Evolutionary conservation across 2,888 invertebrate genomes (phyloP), one percentile per base, ranked within the genome.

Genomic region (Polyommatus iphigenia): DNA sequence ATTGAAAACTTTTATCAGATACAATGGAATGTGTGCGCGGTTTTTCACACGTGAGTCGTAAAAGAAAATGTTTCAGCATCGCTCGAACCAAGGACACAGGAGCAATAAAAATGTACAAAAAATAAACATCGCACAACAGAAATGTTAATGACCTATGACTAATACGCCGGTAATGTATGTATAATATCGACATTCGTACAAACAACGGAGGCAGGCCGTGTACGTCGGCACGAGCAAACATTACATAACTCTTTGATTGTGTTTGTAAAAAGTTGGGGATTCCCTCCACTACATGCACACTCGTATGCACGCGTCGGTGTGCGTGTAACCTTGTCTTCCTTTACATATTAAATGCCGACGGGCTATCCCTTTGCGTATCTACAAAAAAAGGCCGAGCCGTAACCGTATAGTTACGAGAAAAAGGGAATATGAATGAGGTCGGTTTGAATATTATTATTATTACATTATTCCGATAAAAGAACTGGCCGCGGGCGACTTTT

Each of bases 221-320:
- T 87, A 88, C 87, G 89, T 86, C 89, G 90, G 88, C 92, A 90
- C 92, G 88, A 89, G 89, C 91, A 92, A 92, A 92, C 92, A 92
- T 93, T 93, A 93, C 93, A 94, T 93, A 94, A 94, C 92, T 92
- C 93, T 93, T 92, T 93, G 93, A 93, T 93, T 94, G 93, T 93
- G 94, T 94, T 93, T 90, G 93, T 94, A 94, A 94, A 94, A 94
- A 93, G 91, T 93, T 92, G 94, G 94, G 93, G 92, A 94, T 91
- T 92, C 94, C 94, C 94, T 91, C 90, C 86, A 93, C 91, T 90
- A 93, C 94, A 92, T 87, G 86, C 91, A 88, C 91, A 91, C 46
- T 15, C 50, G 46, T 46, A 46, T n/a, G 36, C 88, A 88, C 87
- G 84, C 81, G 81, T 80, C 78, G 86, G 92, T 93, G 93, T 92